A percentile compares a stretch with the other conserved stretches of the same genome.
Conservation (phyloP, 2,888 invertebrate species). For the Falcaria lacertinaria region DNA sequence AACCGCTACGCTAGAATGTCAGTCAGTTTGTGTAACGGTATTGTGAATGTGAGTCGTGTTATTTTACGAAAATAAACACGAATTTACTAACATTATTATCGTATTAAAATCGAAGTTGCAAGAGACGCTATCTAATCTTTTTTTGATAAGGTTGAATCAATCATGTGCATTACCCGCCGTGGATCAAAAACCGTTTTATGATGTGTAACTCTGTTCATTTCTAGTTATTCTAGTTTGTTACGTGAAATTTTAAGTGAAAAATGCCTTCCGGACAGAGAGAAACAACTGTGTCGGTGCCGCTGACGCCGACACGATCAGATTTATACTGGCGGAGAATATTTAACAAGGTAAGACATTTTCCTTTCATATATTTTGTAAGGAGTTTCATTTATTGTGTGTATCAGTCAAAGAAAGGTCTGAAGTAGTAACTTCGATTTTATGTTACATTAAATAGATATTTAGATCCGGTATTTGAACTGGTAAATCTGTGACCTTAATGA, state of each 20-base stretch:
- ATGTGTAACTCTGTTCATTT: slow-evolving; percentile 29
- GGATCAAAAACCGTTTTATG: slow-evolving; percentile 20
- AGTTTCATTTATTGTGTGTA: no score
- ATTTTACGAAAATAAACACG: slow-evolving; percentile 19
- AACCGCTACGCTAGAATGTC: no score
- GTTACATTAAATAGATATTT: no score
- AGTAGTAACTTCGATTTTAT: no score
- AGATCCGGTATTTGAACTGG: no score
- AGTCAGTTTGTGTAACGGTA: not conserved
- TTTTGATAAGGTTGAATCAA: slow-evolving; percentile 37
- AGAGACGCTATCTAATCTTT: slow-evolving; percentile 49
- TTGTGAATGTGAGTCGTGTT: not conserved
- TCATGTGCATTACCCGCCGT: slow-evolving; percentile 37
- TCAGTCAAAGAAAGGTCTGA: no score
- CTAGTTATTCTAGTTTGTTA: not conserved
- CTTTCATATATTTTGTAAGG: not conserved
- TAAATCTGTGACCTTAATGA: no score
- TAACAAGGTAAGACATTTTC: slow-evolving; percentile 55
- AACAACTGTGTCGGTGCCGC: slow-evolving; percentile 60
- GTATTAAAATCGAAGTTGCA: slow-evolving; percentile 20
- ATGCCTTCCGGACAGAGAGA: slow-evolving; percentile 63
- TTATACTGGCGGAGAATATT: slow-evolving; percentile 75
- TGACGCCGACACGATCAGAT: slow-evolving; percentile 67
- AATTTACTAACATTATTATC: slow-evolving; percentile 26
- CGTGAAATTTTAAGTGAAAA: slow-evolving; percentile 34